A percentile compares a stretch with the other conserved stretches of the same genome.
These are phyloP conservation scores for Drosophila tripunctata DNA, from an alignment of 2,888 invertebrate genomes.

Conservation along the genomic window DNA sequence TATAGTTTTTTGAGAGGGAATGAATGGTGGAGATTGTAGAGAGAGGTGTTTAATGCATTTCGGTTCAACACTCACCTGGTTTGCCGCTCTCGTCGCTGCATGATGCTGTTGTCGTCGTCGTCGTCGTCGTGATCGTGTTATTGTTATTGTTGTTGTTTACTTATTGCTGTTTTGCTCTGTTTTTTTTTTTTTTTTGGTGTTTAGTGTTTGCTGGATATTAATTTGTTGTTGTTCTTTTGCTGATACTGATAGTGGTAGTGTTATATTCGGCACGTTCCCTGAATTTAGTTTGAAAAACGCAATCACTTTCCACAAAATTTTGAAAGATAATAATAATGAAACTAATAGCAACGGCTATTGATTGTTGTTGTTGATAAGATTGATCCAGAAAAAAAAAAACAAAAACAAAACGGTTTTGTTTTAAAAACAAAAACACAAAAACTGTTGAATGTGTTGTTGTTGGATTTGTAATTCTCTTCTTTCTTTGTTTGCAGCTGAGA, in stretches of 20 bases:
- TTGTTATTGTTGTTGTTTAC: conserved; percentile 4
- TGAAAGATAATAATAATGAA: conserved; percentile 52
- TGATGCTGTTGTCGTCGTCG: conserved; percentile 31
- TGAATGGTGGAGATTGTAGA: neutral
- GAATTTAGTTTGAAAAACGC: conserved; percentile 55
- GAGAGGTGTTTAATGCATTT: neutral
- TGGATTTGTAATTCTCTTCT: neutral
- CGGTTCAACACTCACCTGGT: conserved; percentile 58
- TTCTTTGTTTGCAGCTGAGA: conserved; percentile 23
- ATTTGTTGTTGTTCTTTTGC: neutral
- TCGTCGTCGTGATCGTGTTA: no score
- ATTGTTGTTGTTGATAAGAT: conserved; percentile 43
- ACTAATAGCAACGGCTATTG: conserved; percentile 47
- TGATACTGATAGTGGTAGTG: conserved; percentile 6
- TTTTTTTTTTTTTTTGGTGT: conserved; percentile 5
- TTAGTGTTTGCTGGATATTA: neutral
- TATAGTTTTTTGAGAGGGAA: no score
- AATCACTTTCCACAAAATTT: conserved; percentile 66
- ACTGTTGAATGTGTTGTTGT: conserved; percentile 20
- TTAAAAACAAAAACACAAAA: conserved; percentile 1
- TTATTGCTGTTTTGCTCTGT: neutral
- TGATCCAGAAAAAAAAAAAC: conserved; percentile 29
- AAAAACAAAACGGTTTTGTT: neutral
- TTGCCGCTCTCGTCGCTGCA: conserved; percentile 72
- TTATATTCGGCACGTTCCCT: conserved; percentile 29